phyloP scores from a whole-genome alignment of 2,797 vertebrate species.

The Hypotaenidia philippensis region DNA sequence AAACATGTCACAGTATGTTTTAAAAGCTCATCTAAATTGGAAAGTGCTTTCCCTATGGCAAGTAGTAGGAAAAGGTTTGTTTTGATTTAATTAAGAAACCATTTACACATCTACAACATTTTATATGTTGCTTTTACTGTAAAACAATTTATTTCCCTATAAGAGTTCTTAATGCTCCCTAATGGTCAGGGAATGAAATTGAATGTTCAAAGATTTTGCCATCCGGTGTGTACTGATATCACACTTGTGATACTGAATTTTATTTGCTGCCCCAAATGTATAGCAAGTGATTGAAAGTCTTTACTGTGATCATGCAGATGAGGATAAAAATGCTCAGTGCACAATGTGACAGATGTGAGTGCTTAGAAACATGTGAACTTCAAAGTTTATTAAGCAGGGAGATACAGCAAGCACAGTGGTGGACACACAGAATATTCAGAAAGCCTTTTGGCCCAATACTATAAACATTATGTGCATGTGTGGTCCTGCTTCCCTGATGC shows the following conservation, averaged over 20 bases:
- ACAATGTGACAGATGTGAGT: background rate
- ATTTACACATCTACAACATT: conserved; percentile 69
- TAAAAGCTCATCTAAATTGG: conserved; percentile 50
- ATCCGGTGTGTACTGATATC: conserved; percentile 63
- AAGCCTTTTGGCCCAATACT: background rate
- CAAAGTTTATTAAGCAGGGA: background rate
- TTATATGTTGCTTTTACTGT: conserved; percentile 62
- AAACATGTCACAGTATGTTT: conserved; percentile 19
- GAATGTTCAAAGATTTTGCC: conserved; percentile 73
- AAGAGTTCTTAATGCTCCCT: conserved; percentile 73
- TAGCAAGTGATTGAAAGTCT: conserved; percentile 2
- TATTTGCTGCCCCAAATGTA: conserved; percentile 42
- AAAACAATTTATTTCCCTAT: background rate
- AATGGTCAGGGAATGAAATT: conserved; percentile 70
- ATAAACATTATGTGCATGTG: accelerated
- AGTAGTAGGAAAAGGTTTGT: conserved; percentile 60
- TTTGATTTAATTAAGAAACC: conserved; percentile 78
- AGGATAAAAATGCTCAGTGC: background rate
- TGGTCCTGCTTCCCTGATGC: background rate
- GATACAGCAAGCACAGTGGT: background rate
- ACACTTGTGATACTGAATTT: conserved; percentile 58
- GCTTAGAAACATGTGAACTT: background rate
- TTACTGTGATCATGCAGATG: background rate
- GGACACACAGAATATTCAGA: background rate
- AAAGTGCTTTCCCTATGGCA: background rate